Conservation (phyloP, 2,113 vertebrate species). For the Grus americana region DNA sequence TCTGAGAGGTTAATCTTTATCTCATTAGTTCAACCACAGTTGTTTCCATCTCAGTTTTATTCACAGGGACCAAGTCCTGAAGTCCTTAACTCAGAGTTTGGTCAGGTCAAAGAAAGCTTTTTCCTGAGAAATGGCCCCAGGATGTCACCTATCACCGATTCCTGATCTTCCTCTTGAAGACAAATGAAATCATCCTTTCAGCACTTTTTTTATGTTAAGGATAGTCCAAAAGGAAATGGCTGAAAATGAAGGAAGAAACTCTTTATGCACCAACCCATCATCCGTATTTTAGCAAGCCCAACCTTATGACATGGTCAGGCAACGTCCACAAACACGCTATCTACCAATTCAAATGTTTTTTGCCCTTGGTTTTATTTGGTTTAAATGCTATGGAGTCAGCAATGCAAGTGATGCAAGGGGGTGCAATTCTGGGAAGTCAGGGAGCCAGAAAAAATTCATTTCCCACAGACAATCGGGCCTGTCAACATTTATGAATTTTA, state of each 20-base stretch:
- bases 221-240: not conserved
- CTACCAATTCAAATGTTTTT: not conserved
- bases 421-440: not conserved
- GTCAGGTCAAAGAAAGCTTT: not conserved
- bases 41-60: not conserved
- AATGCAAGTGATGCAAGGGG: not conserved
- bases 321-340: not conserved
- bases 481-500: not conserved
- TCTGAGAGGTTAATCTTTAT: not conserved
- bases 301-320: not conserved
- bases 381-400: not conserved
- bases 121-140: not conserved
- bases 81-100: not conserved
- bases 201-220: not conserved
- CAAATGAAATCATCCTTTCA: not conserved
- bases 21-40: not conserved
- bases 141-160: not conserved
- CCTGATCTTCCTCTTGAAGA: not conserved
- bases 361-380: not conserved
- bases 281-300: not conserved
- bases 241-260: not conserved
- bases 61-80: not conserved
- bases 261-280: not conserved
- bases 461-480: not conserved
- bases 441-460: not conserved